These are phyloP conservation scores for Germaria angustata DNA, from an alignment of 2,888 invertebrate species.

Conservation along the genomic window DNA sequence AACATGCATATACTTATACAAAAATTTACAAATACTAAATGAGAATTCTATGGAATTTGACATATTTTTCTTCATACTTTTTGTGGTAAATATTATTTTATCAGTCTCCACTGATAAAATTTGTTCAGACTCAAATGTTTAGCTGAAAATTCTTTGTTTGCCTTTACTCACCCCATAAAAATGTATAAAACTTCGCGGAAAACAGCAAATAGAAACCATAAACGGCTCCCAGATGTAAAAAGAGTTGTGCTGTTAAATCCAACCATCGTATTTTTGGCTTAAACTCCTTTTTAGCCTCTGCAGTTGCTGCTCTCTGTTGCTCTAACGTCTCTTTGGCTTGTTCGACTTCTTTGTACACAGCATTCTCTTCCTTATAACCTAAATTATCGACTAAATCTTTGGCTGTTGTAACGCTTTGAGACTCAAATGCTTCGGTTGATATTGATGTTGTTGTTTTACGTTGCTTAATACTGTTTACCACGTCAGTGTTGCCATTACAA, in stretches of 20 bases:
- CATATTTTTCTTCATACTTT: no score
- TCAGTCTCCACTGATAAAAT: no score
- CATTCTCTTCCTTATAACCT: constrained; percentile 75
- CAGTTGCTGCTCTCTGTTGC: neutral
- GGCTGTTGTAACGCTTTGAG: constrained; percentile 32
- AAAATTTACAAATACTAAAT: no score
- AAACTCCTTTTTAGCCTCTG: constrained; percentile 78
- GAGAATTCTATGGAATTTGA: no score
- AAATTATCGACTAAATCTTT: constrained; percentile 72
- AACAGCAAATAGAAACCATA: constrained; percentile 86
- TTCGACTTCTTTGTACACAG: constrained; percentile 72
- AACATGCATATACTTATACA: no score
- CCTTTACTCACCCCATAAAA: constrained; percentile 86
- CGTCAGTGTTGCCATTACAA: constrained; percentile 66
- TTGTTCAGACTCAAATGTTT: no score
- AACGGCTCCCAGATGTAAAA: constrained; percentile 85
- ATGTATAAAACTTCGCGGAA: constrained; percentile 83
- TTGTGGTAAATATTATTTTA: no score
- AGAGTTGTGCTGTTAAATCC: constrained; percentile 85
- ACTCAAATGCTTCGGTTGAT: constrained; percentile 1
- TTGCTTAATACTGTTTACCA: constrained; percentile 49
- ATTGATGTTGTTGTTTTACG: constrained; percentile 19
- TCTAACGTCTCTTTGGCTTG: constrained; percentile 24
- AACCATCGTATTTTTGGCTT: constrained; percentile 86
- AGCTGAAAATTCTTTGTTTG: no score